Base-by-base conservation (phyloP, 2,797 vertebrate species). In the Pantherophis alleghaniensis region DNA sequence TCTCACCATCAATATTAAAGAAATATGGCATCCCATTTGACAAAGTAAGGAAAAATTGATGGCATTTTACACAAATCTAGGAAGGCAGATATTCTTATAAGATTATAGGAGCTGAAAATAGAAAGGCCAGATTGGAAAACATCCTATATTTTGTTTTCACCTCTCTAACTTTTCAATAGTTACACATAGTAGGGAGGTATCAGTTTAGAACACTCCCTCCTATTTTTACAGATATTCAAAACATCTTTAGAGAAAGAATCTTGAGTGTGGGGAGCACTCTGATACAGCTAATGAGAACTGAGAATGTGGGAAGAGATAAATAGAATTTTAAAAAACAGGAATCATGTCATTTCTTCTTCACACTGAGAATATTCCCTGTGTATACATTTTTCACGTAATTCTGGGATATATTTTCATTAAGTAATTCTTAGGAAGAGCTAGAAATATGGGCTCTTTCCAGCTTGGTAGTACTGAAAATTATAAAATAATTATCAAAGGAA, bases 21-120 rank as follows among this genome's bases (percentile, higher is more conserved):
- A 99, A 99, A 97, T 99, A 99, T 0, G 98, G 99, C 90, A 99
- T 99, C 91, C 99, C 99, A 0, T 99, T 99, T 97, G 98, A 99
- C 95, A 99, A 99, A 99, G 99, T 99, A 88, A 93, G 89, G 92
- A 93, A 95, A 93, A n/a, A 91, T 11, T 14, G 12, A 20, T 89
- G n/a, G 32, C 22, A 0, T 0, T 51, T 93, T 94, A 66, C 32
- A 92, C 18, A 93, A 86, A 69, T 86, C 87, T 53, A 13, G 63
- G 11, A 79, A 91, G 2, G 88, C 22, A 79, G 89, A 18, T 3
- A 86, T 32, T n/a, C 16, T 55, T 86, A 53, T 47, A 92, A 86
- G 37, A 51, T 22, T 18, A 3, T 12, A 51, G 37, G 14, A 53
- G 10, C 53, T 7, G 53, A 7, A 79, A 51, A 37, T 74, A 5